Evolutionary conservation across 1,140 invertebrate genomes (phyloP), one percentile per base, ranked within the genome.

Genomic region (Drosophila santomea): DNA sequence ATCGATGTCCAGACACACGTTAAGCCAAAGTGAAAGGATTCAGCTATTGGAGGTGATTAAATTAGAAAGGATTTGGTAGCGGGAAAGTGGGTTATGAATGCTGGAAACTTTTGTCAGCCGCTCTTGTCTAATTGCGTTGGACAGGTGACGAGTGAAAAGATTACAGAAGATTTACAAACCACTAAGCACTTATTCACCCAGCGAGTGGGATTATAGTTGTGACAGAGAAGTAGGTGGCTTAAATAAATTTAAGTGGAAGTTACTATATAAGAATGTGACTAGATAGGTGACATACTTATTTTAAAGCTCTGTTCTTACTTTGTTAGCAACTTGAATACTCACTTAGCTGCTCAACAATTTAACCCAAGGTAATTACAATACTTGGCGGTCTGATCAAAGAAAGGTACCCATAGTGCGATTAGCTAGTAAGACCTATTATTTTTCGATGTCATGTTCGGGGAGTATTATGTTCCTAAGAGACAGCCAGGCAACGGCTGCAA

Each of bases 11-110:
- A 41, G 32, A 5, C 2, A 14, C 39, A 7, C 50, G 51, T 59
- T 23, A 54, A 67, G 41, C 28, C 39, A 58, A 76, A 76, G 73
- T 67, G 73, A 76, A 76, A 76, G 73, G 73, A 76, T 76, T 38
- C 25, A 43, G 38, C 52, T n/a, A 58, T 23, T 66, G 41, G 39
- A 57, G 48, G 36, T 48, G 72, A 43, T 67, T 76, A 76, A 76
- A 76, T 76, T 76, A 76, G 73, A 76, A 76, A 76, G 73, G 73
- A 76, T 75, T 45, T 28, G 12, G 25, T 28, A 25, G 39, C 48
- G 54, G 28, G 73, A 76, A 76, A 76, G 73, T 76, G 54, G 73
- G 61, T 35, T 58, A 58, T 36, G 2, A 48, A 4, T 20, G 20
- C 17, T 36, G 43, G 15, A 39, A 17, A 35, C 36, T 41, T 48